Conservation (phyloP, 2,797 vertebrate species). For the Halcyon smyrnensis region DNA sequence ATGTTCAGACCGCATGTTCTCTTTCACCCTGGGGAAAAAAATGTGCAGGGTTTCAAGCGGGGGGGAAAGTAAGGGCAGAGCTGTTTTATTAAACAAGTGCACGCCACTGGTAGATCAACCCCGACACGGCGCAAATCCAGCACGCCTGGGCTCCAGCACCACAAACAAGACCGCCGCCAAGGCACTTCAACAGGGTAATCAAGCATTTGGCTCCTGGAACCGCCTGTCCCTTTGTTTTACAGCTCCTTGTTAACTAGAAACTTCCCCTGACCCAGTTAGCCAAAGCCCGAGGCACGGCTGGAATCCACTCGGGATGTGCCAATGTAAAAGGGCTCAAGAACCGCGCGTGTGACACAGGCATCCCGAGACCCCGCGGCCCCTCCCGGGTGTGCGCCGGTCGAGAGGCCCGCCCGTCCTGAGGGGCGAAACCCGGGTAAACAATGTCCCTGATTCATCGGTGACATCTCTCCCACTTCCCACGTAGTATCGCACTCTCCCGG, state of each 20-base stretch:
- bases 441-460: neutral
- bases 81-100: neutral
- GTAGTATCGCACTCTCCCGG: conserved; percentile 17
- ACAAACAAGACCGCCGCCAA: neutral
- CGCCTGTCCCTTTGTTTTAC: conserved; percentile 22
- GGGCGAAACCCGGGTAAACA: neutral
- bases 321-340: conserved; percentile 38
- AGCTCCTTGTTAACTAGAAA: conserved; percentile 22
- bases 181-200: neutral
- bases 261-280: conserved; percentile 50
- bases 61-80: neutral
- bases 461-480: neutral
- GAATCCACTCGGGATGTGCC: conserved; percentile 67
- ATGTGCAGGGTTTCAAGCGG: rapidly evolving
- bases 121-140: neutral
- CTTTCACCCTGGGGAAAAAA: neutral
- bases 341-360: neutral
- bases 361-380: neutral
- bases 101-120: neutral
- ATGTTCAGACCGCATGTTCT: neutral
- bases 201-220: neutral
- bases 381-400: neutral
- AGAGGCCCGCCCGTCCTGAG: neutral
- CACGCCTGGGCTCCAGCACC: neutral
- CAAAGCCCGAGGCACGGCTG: conserved; percentile 59